phyloP scores from a whole-genome alignment of 2,797 vertebrate genomes.

The Molossus molossus region DNA sequence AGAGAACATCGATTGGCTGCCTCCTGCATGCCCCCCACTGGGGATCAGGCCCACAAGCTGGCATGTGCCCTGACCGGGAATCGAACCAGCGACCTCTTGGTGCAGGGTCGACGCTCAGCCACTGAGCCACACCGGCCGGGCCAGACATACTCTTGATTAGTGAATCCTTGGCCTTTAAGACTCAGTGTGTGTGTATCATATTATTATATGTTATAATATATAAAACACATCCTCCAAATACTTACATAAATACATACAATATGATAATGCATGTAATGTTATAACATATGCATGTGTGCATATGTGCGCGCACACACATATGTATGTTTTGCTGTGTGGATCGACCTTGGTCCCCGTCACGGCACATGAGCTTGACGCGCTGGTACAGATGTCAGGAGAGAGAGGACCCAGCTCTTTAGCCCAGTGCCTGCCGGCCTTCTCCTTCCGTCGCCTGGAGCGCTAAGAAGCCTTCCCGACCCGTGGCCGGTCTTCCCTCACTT shows the following conservation, averaged over 20 bases:
- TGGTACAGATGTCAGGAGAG: neutral
- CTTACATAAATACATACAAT: neutral
- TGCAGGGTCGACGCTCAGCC: too few species aligned
- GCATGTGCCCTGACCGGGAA: too few species aligned
- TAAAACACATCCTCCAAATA: neutral
- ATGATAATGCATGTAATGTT: neutral
- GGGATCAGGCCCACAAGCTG: too few species aligned
- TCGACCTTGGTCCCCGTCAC: neutral
- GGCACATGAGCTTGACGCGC: neutral
- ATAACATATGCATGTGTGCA: neutral
- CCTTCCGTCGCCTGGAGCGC: neutral
- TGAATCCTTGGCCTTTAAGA: neutral
- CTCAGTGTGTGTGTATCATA: neutral
- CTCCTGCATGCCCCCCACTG: too few species aligned
- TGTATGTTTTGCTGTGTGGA: neutral
- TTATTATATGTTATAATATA: neutral
- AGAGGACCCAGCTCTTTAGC: neutral
- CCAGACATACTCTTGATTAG: neutral
- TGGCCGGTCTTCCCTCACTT: neutral
- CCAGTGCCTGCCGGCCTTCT: neutral
- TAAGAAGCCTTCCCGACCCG: neutral
- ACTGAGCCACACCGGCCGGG: too few species aligned
- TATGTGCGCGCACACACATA: rapidly evolving
- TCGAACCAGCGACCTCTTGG: too few species aligned
- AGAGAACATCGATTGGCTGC: too few species aligned